Base-by-base conservation (phyloP, 2,797 vertebrate species). In the Labeo calbasu region DNA sequence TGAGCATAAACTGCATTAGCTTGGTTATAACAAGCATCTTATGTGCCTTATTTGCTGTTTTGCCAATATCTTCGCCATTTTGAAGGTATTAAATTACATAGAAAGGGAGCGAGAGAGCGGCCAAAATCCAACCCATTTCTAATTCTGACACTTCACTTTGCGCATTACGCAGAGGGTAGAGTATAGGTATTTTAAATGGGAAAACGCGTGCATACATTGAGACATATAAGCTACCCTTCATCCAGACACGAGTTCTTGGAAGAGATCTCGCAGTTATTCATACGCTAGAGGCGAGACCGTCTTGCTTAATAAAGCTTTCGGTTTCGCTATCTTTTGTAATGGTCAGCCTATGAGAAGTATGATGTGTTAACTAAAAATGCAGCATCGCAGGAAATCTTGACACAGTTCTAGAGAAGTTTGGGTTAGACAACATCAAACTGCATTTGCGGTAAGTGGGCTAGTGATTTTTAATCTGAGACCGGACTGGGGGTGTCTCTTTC, bases 311-410 rank as follows among this genome's bases (percentile, higher is more conserved):
- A 0, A 17, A 19, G 57, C 87, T 88, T 88, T 88, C 87, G 57
- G 75, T 88, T 88, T 88, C 87, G 46, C 1, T 84, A 61, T 66
- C 15, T 50, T 73, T 17, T 25, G 19, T 23, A 32, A 53, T 23
- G 55, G 3, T 23, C 21, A 32, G 36, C 61, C 23, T 70, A 17
- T 32, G 25, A 32, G 25, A 43, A 28, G 2, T 40, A 72, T 63
- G 19, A 7, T 66, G 72, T 23, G 19, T 19, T 23, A 57, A 65
- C 8, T 51, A 12, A 53, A 53, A 12, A 57, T 73, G 51, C 13
- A 57, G 53, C 2, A 23, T 46, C 79, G n/a, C 48, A 23, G 11
- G 77, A 68, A 28, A 48, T 46, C 53, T 36, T 70, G 9, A n/a
- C 63, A 68, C 75, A 25, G n/a, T 80, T 76, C 9, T 19, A 28